phyloP scores from a whole-genome alignment of 1,140 invertebrate genomes.

The Macrotrachela quadricornifera region DNA sequence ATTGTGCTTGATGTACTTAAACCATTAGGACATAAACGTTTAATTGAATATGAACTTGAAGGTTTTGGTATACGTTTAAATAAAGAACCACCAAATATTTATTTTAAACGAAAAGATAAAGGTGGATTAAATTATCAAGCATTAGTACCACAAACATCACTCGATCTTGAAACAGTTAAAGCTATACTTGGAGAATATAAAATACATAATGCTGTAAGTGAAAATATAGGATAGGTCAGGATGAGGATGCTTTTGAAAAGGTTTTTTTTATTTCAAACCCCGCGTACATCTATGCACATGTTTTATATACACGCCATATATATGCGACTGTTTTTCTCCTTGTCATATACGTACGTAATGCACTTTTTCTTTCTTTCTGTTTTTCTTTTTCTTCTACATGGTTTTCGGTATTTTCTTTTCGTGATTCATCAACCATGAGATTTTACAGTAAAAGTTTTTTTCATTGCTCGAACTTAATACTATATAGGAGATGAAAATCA shows the following conservation, averaged over 20 bases:
- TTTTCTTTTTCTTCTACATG: too few species aligned
- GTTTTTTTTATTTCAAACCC: slow-evolving; percentile 69
- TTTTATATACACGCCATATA: too few species aligned
- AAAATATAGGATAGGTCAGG: slow-evolving; percentile 36
- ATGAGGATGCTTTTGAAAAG: too few species aligned
- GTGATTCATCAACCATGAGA: too few species aligned
- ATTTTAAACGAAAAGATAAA: slow-evolving; percentile 88
- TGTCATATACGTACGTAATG: too few species aligned
- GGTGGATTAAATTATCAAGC: slow-evolving; percentile 76
- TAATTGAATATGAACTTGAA: slow-evolving; percentile 93
- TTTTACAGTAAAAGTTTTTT: too few species aligned
- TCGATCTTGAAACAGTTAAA: slow-evolving; percentile 83
- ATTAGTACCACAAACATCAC: slow-evolving; percentile 66
- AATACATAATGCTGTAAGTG: slow-evolving; percentile 72
- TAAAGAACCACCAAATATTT: slow-evolving; percentile 87
- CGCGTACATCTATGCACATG: too few species aligned
- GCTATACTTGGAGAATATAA: slow-evolving; percentile 88
- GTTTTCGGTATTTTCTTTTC: too few species aligned
- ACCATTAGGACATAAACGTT: slow-evolving; percentile 77
- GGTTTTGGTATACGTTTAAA: slow-evolving; percentile 91
- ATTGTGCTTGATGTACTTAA: slow-evolving; percentile 94
- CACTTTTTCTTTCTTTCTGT: too few species aligned
- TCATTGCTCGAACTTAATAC: too few species aligned
- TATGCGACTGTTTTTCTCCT: too few species aligned
- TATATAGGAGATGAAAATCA: too few species aligned